A percentile compares a stretch with the other conserved stretches of the same genome.
These are phyloP conservation scores for Neotoxoptera formosana DNA, from an alignment of 1,140 invertebrate species.

Conservation along the genomic window DNA sequence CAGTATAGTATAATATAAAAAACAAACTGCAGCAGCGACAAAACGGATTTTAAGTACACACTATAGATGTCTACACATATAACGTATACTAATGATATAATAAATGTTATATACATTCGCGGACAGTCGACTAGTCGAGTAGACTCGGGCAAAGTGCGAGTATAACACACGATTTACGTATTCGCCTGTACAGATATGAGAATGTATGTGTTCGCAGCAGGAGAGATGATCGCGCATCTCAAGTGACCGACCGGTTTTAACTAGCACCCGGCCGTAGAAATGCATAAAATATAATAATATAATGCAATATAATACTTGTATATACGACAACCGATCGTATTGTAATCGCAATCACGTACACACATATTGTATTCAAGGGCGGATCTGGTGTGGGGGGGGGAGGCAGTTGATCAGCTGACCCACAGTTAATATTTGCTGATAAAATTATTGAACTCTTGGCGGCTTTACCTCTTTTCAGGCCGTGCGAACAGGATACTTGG, in stretches of 20 bases:
- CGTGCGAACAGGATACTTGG: no score
- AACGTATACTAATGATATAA: no score
- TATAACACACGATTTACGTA: background rate
- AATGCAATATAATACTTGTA: background rate
- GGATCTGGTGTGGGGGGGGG: no score
- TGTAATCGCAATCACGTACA: background rate
- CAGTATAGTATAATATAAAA: no score
- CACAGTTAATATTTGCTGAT: no score
- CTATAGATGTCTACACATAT: no score
- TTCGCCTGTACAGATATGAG: background rate
- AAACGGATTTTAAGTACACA: background rate
- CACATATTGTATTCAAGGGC: background rate
- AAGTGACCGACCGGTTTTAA: conserved; percentile 32
- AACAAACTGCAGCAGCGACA: no score
- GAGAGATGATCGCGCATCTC: background rate
- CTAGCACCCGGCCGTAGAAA: background rate
- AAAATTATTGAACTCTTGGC: no score
- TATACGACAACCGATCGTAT: background rate
- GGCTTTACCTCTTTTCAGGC: no score
- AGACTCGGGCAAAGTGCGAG: background rate
- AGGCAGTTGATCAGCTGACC: no score
- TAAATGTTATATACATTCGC: background rate
- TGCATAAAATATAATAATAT: background rate
- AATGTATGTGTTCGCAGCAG: background rate
- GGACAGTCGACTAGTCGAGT: background rate